Conservation (phyloP, 2,888 invertebrate genomes). For the Stenichneumon culpator region DNA sequence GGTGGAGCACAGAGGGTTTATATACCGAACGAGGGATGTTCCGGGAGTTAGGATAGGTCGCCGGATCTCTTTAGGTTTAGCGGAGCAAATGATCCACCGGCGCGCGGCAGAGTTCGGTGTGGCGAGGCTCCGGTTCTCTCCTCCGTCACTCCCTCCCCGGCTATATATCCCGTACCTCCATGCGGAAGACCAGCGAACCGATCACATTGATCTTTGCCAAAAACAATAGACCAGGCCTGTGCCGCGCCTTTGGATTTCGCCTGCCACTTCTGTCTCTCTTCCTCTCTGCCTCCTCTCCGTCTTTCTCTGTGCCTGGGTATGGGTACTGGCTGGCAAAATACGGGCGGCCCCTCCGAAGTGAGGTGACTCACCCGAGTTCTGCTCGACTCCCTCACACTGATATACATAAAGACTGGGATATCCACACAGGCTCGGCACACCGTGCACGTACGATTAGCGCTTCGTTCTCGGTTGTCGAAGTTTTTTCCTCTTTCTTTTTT, state of each 20-base stretch:
- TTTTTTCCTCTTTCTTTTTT: neutral
- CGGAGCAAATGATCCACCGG: conserved; percentile 80
- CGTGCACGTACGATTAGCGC: neutral
- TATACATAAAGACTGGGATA: conserved; percentile 17
- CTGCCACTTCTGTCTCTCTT: conserved; percentile 34
- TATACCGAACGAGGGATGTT: conserved; percentile 60
- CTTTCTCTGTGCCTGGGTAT: neutral
- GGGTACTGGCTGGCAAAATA: conserved; percentile 75
- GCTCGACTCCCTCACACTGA: neutral
- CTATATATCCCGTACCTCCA: conserved; percentile 68
- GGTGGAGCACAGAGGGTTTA: conserved; percentile 40
- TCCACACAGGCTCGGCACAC: conserved; percentile 6
- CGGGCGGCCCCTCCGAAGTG: conserved; percentile 72
- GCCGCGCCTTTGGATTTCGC: conserved; percentile 78
- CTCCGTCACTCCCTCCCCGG: conserved; percentile 14
- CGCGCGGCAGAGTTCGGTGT: conserved; percentile 61
- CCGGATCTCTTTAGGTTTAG: conserved; percentile 79
- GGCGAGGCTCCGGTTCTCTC: conserved; percentile 53
- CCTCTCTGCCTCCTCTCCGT: conserved; percentile 7
- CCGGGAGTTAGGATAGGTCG: conserved; percentile 72
- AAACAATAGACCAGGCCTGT: conserved; percentile 78
- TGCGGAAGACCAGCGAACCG: conserved; percentile 80
- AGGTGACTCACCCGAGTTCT: conserved; percentile 75
- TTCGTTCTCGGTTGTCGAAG: neutral
- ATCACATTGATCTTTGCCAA: conserved; percentile 83